Evolutionary conservation across 2,888 invertebrate genomes (phyloP), one percentile per base, ranked within the genome.

Genomic region (Pachycephus smyrnensis): DNA sequence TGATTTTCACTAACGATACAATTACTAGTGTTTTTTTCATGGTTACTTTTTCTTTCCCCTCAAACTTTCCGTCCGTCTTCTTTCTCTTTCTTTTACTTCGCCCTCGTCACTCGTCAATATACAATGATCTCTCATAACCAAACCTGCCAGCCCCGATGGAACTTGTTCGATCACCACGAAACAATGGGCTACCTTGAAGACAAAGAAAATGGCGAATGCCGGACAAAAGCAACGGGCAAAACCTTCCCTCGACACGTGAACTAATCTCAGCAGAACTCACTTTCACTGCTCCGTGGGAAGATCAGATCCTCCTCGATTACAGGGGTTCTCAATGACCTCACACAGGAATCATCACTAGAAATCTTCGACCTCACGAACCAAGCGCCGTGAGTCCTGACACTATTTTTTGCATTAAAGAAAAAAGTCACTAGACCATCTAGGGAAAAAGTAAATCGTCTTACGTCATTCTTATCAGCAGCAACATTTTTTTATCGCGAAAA

Each of bases 231-330:
- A 77, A 81, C 78, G 77, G 55, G 82, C 81, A 81, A 82, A 82
- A 84, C 83, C 85, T 83, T 84, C 82, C 84, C 85, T 83, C 83
- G 84, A 84, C 85, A 84, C 86, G 85, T 86, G 84, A 86, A 86
- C 86, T 85, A 85, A 88, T 86, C 86, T 86, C 81, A 23, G 55
- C 73, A 75, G 78, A 82, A 81, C 81, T 86, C 79, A 87, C 89
- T 89, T 89, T 88, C 89, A 89, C 88, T 84, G 87, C 84, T 84
- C 81, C 87, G 87, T 88, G 87, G 86, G 88, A 88, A 88, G 88
- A 85, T 79, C 79, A 37, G 76, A 79, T 79, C 76, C 79, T 77
- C 69, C 73, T 76, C 76, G 35, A 79, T 79, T 79, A 79, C 76
- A 79, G 79, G 73, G 79, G 79, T 76, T 79, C 73, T 79, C 79